Percentiles rank a stretch among this genome's conserved stretches.
Conservation (phyloP, 2,888 invertebrate genomes). For the Coremacera marginata region DNA sequence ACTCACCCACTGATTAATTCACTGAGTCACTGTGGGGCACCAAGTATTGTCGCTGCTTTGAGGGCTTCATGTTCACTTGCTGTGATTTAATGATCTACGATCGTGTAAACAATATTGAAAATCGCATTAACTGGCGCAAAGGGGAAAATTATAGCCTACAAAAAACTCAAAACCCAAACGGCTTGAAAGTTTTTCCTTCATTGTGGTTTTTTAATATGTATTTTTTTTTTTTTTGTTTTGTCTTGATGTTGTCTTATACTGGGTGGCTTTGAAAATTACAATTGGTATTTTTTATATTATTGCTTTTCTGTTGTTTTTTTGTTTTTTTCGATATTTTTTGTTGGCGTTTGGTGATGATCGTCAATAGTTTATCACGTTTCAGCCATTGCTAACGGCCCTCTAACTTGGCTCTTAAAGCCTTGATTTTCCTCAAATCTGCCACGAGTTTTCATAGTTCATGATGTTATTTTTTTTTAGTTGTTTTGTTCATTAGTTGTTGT, state of each 20-base stretch:
- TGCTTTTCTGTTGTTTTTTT: background rate
- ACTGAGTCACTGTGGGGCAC: background rate
- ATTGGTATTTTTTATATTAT: background rate
- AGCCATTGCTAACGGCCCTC: background rate
- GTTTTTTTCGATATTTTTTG: background rate
- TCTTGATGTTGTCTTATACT: background rate
- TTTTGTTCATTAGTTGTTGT: slow-evolving; percentile 8
- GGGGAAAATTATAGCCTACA: slow-evolving; percentile 50
- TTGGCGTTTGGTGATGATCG: slow-evolving; percentile 10
- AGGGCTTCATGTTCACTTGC: slow-evolving; percentile 35
- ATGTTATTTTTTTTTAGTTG: background rate
- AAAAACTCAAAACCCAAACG: slow-evolving; percentile 1
- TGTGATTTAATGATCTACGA: slow-evolving; percentile 41
- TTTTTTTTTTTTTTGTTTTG: background rate
- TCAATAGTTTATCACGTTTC: slow-evolving; percentile 35
- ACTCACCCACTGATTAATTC: background rate
- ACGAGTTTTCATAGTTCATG: slow-evolving; percentile 13
- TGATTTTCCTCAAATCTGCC: background rate
- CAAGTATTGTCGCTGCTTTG: slow-evolving; percentile 17
- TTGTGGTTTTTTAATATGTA: background rate
- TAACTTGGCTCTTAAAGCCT: background rate
- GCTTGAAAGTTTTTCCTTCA: slow-evolving; percentile 13
- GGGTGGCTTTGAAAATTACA: slow-evolving; percentile 7
- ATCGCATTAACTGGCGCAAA: slow-evolving; percentile 48
- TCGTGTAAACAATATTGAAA: slow-evolving; percentile 47